phyloP scores from a whole-genome alignment of 2,797 vertebrate species.

The Leptatherina wallacei region DNA sequence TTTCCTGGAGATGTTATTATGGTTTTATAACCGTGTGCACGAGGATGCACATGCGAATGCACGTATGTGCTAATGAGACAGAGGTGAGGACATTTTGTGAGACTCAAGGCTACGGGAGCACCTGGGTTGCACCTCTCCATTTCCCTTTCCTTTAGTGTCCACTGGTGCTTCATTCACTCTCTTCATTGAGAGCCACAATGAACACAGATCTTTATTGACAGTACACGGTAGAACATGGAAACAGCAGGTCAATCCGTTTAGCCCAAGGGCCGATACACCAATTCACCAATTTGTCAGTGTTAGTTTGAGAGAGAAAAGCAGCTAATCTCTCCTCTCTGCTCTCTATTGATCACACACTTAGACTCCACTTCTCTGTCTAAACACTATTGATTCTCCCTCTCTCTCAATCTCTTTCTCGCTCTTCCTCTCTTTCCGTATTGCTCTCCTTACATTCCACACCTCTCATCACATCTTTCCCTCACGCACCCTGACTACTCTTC shows the following conservation, averaged over 20 bases:
- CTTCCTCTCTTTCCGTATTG: constrained; percentile 61
- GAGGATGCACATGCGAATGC: constrained; percentile 74
- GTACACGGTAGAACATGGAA: constrained; percentile 83
- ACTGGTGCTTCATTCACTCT: constrained; percentile 67
- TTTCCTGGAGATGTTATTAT: constrained; percentile 83
- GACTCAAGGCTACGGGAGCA: constrained; percentile 40
- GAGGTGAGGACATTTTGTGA: constrained; percentile 68
- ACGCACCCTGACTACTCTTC: constrained; percentile 49
- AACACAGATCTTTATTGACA: constrained; percentile 85
- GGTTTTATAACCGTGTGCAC: constrained; percentile 81
- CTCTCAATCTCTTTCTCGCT: constrained; percentile 76
- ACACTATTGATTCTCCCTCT: constrained; percentile 89
- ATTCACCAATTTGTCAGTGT: constrained; percentile 87
- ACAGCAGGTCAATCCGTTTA: constrained; percentile 86
- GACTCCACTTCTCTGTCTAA: constrained; percentile 90
- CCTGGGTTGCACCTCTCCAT: constrained; percentile 45
- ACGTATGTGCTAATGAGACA: constrained; percentile 70
- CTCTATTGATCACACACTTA: constrained; percentile 91
- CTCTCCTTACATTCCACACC: constrained; percentile 62
- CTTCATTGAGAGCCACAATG: constrained; percentile 75
- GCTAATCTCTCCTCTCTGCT: constrained; percentile 86
- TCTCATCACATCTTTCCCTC: constrained; percentile 64
- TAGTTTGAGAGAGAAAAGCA: constrained; percentile 87
- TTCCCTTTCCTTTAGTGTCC: constrained; percentile 36
- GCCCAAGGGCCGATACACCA: constrained; percentile 85